phyloP scores from a whole-genome alignment of 2,888 invertebrate genomes.

The Pristionchus fissidentatus region DNA sequence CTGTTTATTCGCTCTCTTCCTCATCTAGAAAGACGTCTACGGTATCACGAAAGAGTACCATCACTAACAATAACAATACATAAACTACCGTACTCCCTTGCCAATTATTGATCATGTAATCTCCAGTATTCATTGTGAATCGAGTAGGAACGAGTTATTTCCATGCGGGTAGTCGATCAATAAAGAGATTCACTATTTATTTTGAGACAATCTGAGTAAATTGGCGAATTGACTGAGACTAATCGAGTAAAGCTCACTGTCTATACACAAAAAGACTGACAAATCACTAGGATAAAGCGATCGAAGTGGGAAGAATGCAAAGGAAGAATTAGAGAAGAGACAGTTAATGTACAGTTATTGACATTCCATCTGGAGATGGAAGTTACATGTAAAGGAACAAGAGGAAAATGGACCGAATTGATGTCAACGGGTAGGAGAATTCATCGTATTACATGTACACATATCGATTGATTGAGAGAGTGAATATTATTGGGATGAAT shows the following conservation, averaged over 20 bases:
- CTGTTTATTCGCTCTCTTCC: constrained; percentile 60
- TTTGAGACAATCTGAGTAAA: no score
- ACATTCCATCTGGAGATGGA: no score
- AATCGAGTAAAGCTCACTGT: constrained; percentile 7
- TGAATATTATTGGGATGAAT: not conserved
- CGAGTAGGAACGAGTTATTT: not conserved
- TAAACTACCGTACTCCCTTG: not conserved
- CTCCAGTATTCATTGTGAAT: not conserved
- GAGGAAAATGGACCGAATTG: not conserved
- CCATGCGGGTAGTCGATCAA: not conserved
- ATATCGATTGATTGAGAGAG: not conserved
- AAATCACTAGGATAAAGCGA: not conserved
- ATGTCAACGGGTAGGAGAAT: not conserved
- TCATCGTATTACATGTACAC: constrained; percentile 15
- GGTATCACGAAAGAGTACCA: constrained; percentile 25
- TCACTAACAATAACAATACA: constrained; percentile 2
- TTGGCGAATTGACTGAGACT: not conserved
- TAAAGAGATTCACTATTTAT: not conserved
- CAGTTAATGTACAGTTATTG: no score
- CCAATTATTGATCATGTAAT: not conserved
- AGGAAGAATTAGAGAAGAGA: no score
- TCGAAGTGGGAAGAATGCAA: no score
- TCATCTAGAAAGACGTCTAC: constrained; percentile 33
- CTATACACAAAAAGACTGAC: constrained; percentile 1
- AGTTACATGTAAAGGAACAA: not conserved